These are phyloP conservation scores for Epinotia ramella DNA, from an alignment of 2,888 invertebrate species.

Conservation along the genomic window DNA sequence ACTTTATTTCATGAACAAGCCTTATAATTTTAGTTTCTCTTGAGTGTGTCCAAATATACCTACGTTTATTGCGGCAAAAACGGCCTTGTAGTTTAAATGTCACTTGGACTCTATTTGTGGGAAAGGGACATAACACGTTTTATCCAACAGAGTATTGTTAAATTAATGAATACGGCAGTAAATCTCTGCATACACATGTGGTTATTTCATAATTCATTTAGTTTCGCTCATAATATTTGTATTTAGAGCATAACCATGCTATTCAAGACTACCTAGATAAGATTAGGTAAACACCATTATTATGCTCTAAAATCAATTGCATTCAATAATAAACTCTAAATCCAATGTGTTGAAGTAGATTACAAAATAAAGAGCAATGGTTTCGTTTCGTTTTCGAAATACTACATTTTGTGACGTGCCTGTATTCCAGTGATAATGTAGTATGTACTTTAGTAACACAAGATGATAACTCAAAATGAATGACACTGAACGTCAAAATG, in stretches of 20 bases:
- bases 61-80: too few relatives aligned
- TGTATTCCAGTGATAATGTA: not conserved
- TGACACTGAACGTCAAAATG: too few relatives aligned
- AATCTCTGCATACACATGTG: not conserved
- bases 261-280: not conserved
- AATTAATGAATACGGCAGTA: not conserved
- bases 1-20: too few relatives aligned
- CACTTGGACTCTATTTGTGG: too few relatives aligned
- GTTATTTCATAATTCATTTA: not conserved
- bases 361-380: not conserved
- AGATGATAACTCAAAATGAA: too few relatives aligned
- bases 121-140: too few relatives aligned
- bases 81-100: too few relatives aligned
- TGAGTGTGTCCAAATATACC: too few relatives aligned
- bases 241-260: slow-evolving; percentile 1
- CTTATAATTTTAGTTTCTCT: too few relatives aligned
- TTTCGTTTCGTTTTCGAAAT: not conserved
- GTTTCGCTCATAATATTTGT: too few relatives aligned
- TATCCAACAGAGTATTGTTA: too few relatives aligned
- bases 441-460: not conserved
- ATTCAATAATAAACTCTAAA: not conserved
- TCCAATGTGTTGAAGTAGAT: not conserved
- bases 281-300: not conserved
- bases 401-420: not conserved
- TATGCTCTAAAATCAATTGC: not conserved